These are phyloP conservation scores for Oegoconia quadripuncta DNA, from an alignment of 2,888 invertebrate species.

Conservation along the genomic window DNA sequence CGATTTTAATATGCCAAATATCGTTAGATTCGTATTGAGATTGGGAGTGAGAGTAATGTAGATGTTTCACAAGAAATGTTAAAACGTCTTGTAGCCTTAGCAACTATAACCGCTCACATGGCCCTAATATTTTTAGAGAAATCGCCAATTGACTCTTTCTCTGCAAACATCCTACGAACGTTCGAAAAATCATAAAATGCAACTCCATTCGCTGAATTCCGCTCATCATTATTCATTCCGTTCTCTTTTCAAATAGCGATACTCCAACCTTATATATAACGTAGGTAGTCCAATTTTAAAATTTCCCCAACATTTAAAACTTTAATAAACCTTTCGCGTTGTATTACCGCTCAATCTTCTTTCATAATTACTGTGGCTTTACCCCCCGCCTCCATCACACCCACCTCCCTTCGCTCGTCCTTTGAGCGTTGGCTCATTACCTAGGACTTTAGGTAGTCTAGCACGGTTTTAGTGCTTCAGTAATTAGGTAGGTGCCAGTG, in stretches of 20 bases:
- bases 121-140: too few relatives aligned
- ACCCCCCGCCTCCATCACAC: slow-evolving; percentile 34
- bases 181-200: too few relatives aligned
- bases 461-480: slow-evolving; percentile 44
- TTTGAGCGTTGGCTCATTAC: slow-evolving; percentile 60
- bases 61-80: too few relatives aligned
- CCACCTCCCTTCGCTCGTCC: slow-evolving; percentile 28
- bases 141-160: too few relatives aligned
- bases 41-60: too few relatives aligned
- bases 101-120: too few relatives aligned
- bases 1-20: too few relatives aligned
- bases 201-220: too few relatives aligned
- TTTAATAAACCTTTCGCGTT: slow-evolving; percentile 14
- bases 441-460: slow-evolving; percentile 53
- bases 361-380: slow-evolving; percentile 74
- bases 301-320: not conserved
- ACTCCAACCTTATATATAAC: not conserved
- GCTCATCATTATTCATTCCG: too few relatives aligned
- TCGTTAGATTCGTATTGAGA: too few relatives aligned
- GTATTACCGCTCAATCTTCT: slow-evolving; percentile 69
- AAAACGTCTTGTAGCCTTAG: too few relatives aligned
- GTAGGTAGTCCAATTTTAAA: slow-evolving; percentile 1
- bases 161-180: too few relatives aligned
- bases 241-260: not conserved
- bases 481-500: slow-evolving; percentile 40